phyloP scores from a whole-genome alignment of 2,113 vertebrate species.

The Phalacrocorax aristotelis region DNA sequence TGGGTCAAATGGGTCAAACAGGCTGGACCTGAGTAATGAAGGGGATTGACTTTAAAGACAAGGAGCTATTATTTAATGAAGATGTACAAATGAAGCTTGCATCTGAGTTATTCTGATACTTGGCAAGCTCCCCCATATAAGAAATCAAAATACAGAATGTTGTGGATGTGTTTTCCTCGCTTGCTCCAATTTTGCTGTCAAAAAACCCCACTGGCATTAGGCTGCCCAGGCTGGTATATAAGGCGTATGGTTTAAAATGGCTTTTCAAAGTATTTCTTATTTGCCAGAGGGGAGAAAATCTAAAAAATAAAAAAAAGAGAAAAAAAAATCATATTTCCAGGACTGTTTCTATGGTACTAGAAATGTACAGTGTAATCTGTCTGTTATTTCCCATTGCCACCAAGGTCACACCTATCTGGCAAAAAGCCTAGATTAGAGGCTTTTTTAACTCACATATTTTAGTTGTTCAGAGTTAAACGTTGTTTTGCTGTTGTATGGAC shows the following conservation, averaged over 20 bases:
- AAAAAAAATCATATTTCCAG: background rate
- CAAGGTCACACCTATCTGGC: background rate
- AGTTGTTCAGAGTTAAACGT: background rate
- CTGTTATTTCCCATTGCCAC: background rate
- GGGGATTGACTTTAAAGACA: background rate
- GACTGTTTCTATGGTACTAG: background rate
- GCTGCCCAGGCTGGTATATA: background rate
- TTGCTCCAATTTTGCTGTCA: background rate
- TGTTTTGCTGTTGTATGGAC: background rate
- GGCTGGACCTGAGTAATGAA: background rate
- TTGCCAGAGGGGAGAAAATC: background rate
- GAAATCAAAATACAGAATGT: background rate
- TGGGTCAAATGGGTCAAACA: background rate
- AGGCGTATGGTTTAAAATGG: fast-evolving
- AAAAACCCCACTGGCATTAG: background rate
- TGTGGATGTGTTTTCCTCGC: background rate
- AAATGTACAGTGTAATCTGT: background rate
- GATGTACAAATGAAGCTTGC: too few species aligned
- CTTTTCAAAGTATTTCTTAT: background rate
- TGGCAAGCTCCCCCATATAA: background rate
- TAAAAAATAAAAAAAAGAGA: background rate
- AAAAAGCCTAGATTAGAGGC: background rate
- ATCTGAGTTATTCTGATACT: background rate
- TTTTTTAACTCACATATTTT: background rate
- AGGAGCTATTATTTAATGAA: background rate